phyloP scores from a whole-genome alignment of 1,140 invertebrate species.

The Drosophila arawakana region DNA sequence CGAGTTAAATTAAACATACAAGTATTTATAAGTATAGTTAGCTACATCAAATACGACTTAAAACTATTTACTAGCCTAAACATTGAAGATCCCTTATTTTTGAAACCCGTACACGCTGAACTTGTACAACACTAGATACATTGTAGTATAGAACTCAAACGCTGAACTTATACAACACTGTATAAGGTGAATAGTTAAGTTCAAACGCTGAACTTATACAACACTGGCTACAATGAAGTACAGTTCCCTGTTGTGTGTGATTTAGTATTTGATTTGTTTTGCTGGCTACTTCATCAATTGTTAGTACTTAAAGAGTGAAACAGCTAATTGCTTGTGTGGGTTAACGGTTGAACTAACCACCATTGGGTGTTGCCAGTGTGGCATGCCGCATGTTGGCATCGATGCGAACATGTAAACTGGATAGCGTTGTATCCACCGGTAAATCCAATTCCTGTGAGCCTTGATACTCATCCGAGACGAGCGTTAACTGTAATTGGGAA shows the following conservation, averaged over 20 bases:
- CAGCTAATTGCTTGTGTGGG: slow-evolving; percentile 17
- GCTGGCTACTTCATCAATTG: slow-evolving; percentile 13
- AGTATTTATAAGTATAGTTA: slow-evolving; percentile 31
- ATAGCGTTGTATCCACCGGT: slow-evolving; percentile 78
- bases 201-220: not conserved
- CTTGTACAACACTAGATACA: slow-evolving; percentile 32
- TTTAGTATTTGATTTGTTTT: slow-evolving; percentile 7
- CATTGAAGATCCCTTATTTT: slow-evolving; percentile 46
- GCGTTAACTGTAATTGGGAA: slow-evolving; percentile 65
- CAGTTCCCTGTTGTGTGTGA: slow-evolving; percentile 14
- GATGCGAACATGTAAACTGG: slow-evolving; percentile 80
- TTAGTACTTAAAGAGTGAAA: slow-evolving; percentile 45
- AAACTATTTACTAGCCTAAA: slow-evolving; percentile 32
- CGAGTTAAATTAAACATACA: slow-evolving; percentile 42
- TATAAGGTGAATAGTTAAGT: too few relatives aligned
- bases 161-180: too few relatives aligned
- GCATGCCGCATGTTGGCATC: slow-evolving; percentile 78
- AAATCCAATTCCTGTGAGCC: slow-evolving; percentile 79
- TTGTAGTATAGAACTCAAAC: slow-evolving; percentile 24
- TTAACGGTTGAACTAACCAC: slow-evolving; percentile 78
- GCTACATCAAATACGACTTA: slow-evolving; percentile 43
- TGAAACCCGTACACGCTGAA: slow-evolving; percentile 39
- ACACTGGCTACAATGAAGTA: slow-evolving; percentile 4
- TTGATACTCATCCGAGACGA: slow-evolving; percentile 75
- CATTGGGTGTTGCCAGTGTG: slow-evolving; percentile 79